Base-by-base conservation (phyloP, 2,888 invertebrate species). In the Mactromeris polynyma region DNA sequence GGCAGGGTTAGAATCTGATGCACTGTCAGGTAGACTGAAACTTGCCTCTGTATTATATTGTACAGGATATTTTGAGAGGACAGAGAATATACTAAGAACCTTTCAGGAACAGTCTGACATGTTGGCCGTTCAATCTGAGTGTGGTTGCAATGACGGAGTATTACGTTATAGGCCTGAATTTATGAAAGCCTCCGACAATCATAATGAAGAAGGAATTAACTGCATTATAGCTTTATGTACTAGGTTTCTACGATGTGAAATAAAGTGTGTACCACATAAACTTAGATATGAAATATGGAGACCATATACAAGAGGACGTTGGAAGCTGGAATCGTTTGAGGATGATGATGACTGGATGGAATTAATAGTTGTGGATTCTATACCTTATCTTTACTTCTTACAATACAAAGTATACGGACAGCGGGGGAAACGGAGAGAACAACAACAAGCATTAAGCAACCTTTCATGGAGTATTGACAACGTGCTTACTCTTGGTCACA, bases 381-480 rank as follows among this genome's bases (percentile, higher is more conserved):
- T 83, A 0, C 38, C 73, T 38, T 83, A 40, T 40, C 31, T 69
- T n/a, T 69, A 69, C 42, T 83, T 36, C 42, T 40, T 83, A 19
- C 83, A 73, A 69, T 83, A 83, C 69, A 64, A 64, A 31, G n/a
- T 31, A 14, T 83, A 83, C 31, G 40, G 83, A 21, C 21, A n/a
- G 26, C 40, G 69, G 7, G 11, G 69, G 14, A 46, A 26, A 46
- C 21, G 46, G 11, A 40, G 46, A 14, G 26, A 80, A n/a, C 33
- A 80, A 11, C n/a, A 26, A 80, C 17, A 26, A n/a, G 80, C 80
- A 26, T 46, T 80, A 11, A 9, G 1, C 7, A 9, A 46, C 42
- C 2, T 14, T 36, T n/a, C 2, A 31, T n/a, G n/a, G n/a, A n/a
- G n/a, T n/a, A n/a, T n/a, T n/a, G n/a, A n/a, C n/a, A n/a, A n/a